These are phyloP conservation scores for Hycleus cichorii DNA, from an alignment of 1,140 invertebrate species.

Conservation along the genomic window DNA sequence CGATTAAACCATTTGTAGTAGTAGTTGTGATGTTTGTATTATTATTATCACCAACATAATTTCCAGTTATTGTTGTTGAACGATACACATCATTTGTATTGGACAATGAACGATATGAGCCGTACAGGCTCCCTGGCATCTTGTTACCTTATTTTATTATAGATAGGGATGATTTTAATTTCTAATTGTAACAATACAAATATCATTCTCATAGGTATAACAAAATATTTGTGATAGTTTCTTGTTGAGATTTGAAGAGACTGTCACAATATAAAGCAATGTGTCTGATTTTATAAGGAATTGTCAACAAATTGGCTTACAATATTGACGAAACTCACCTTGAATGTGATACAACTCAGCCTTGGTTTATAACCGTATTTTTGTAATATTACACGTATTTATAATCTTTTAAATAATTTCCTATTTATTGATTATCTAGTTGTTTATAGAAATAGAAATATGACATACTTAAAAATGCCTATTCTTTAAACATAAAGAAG, in stretches of 20 bases:
- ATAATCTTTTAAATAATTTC: too few relatives aligned
- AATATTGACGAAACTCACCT: too few relatives aligned
- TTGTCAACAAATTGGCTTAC: background rate
- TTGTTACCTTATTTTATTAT: conserved; percentile 9
- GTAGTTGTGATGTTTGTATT: conserved; percentile 30
- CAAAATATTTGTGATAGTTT: background rate
- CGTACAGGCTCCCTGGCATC: conserved; percentile 53
- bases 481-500: too few relatives aligned
- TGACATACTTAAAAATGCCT: too few relatives aligned
- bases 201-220: background rate
- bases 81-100: conserved; percentile 56
- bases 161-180: background rate
- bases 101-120: conserved; percentile 56
- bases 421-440: too few relatives aligned
- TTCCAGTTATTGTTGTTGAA: conserved; percentile 54
- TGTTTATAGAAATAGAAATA: too few relatives aligned
- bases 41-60: conserved; percentile 11
- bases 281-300: background rate
- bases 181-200: background rate
- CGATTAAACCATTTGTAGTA: conserved; percentile 47
- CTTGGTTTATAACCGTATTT: too few relatives aligned
- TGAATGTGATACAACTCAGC: too few relatives aligned
- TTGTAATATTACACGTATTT: too few relatives aligned
- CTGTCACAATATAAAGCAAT: background rate
- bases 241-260: background rate